phyloP scores from a whole-genome alignment of 2,113 vertebrate genomes.

The Indicator indicator region DNA sequence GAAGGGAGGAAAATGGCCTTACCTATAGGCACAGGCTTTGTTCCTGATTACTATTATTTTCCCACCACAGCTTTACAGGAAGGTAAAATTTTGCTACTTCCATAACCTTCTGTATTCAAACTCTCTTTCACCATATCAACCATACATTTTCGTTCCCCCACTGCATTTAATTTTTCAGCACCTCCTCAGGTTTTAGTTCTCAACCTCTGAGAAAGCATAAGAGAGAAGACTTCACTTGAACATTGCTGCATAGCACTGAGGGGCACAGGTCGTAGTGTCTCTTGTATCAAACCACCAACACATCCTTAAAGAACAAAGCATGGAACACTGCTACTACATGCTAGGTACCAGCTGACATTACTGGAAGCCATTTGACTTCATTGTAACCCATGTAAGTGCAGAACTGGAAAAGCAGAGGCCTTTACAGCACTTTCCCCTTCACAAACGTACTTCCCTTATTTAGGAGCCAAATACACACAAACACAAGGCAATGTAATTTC shows the following conservation, averaged over 20 bases:
- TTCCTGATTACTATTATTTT: neutral
- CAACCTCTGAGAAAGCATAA: neutral
- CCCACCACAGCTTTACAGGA: neutral
- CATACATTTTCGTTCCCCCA: neutral
- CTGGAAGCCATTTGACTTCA: neutral
- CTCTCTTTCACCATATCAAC: neutral
- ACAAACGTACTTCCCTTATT: neutral
- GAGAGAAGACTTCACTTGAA: neutral
- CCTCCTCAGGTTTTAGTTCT: neutral
- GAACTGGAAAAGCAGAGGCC: neutral
- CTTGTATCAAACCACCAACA: neutral
- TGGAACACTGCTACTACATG: neutral
- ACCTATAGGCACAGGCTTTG: neutral
- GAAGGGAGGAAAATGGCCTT: neutral
- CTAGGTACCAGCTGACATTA: neutral
- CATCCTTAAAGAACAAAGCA: neutral
- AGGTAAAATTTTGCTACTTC: neutral
- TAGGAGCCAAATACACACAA: neutral
- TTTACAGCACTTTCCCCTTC: neutral
- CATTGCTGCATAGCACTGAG: neutral
- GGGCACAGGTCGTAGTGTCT: neutral
- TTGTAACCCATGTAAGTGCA: neutral
- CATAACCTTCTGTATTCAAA: neutral
- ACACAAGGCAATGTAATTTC: neutral
- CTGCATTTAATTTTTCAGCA: neutral